Conservation (phyloP, 2,888 invertebrate species). For the Chrysolina oricalcia region DNA sequence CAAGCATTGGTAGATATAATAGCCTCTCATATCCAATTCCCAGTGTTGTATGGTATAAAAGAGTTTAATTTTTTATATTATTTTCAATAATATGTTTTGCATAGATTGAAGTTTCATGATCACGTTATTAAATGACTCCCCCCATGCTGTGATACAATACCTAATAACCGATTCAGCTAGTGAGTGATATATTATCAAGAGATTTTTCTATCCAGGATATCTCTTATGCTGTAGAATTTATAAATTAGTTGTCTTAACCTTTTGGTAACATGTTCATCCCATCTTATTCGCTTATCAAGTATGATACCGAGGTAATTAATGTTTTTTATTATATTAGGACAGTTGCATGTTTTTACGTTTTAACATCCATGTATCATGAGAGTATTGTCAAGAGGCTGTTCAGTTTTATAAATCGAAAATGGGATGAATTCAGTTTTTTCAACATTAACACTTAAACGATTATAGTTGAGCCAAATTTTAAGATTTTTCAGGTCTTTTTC, state of each 20-base stretch:
- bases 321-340: neutral
- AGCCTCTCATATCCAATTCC: neutral
- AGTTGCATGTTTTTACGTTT: neutral
- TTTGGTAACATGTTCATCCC: neutral
- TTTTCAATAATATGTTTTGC: conserved; percentile 11
- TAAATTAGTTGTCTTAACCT: conserved; percentile 5
- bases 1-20: conserved; percentile 8
- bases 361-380: neutral
- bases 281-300: neutral
- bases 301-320: neutral
- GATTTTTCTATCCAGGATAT: conserved; percentile 4
- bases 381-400: conserved; percentile 2
- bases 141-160: conserved; percentile 8
- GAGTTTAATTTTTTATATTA: conserved; percentile 13
- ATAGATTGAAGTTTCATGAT: neutral
- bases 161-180: conserved; percentile 16
- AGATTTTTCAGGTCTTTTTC: neutral
- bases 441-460: neutral
- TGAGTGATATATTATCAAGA: neutral
- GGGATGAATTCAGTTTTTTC: conserved; percentile 9
- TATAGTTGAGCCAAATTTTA: neutral
- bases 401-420: neutral
- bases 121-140: neutral
- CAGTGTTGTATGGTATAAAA: neutral
- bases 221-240: conserved; percentile 13